phyloP scores from a whole-genome alignment of 2,113 vertebrate genomes.

The Columbina picui region DNA sequence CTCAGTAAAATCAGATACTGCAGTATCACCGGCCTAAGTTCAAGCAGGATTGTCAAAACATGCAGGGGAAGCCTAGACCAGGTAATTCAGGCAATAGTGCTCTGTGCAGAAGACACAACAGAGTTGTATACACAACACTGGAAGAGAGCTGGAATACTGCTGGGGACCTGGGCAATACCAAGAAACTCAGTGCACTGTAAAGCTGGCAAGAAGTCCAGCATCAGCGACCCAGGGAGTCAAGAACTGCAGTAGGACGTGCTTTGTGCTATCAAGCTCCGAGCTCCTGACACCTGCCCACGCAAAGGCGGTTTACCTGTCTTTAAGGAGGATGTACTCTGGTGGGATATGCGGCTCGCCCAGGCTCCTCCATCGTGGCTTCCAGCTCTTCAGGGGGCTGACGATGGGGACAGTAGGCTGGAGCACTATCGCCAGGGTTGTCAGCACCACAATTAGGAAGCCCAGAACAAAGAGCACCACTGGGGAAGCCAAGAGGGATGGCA shows the following conservation, averaged over 20 bases:
- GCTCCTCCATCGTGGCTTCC: constrained; percentile 87
- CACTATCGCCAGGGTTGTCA: constrained; percentile 80
- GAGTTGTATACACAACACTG: background rate
- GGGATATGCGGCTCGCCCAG: constrained; percentile 81
- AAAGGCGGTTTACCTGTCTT: constrained; percentile 70
- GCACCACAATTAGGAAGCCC: constrained; percentile 71
- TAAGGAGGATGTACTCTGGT: constrained; percentile 71
- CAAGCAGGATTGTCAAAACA: background rate
- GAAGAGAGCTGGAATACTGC: background rate
- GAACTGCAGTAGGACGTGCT: rapidly evolving
- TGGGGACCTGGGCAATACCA: background rate
- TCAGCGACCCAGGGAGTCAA: background rate
- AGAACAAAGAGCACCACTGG: constrained; percentile 79
- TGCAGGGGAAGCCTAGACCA: background rate
- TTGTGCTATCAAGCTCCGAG: background rate
- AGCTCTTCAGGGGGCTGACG: constrained; percentile 70
- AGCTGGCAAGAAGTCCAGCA: background rate
- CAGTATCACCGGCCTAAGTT: background rate
- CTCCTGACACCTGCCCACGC: rapidly evolving
- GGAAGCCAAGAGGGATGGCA: background rate
- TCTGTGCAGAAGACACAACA: background rate
- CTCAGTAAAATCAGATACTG: background rate
- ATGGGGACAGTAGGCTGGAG: constrained; percentile 75
- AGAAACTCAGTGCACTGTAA: background rate
- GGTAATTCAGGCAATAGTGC: background rate